A percentile compares a stretch with the other conserved stretches of the same genome.
Conservation (phyloP, 2,888 invertebrate genomes). For the Mythimna ferrago region DNA sequence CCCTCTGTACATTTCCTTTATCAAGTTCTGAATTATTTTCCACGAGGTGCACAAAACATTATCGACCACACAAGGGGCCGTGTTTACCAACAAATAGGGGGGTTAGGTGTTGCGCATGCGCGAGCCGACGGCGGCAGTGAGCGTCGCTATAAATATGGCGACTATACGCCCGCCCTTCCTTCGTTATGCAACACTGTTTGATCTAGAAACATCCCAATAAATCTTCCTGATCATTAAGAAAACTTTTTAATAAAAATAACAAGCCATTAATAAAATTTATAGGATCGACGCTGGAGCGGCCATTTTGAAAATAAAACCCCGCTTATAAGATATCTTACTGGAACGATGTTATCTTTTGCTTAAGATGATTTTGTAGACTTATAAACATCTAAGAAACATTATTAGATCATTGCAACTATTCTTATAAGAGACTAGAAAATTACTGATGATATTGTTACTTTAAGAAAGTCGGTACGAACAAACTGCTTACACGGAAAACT, state of each 20-base stretch:
- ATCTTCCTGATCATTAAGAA: conserved; percentile 66
- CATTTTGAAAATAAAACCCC: conserved; percentile 63
- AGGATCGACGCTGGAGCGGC: conserved; percentile 27
- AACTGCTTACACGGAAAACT: background rate
- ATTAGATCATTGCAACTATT: conserved; percentile 26
- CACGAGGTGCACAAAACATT: conserved; percentile 74
- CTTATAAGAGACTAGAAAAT: conserved; percentile 28
- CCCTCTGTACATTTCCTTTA: conserved; percentile 63
- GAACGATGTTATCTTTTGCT: conserved; percentile 35
- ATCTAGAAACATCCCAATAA: conserved; percentile 79
- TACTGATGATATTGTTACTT: too few species aligned
- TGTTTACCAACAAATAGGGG: conserved; percentile 80
- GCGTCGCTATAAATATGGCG: conserved; percentile 75
- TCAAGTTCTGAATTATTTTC: conserved; percentile 69
- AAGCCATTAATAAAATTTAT: conserved; percentile 59
- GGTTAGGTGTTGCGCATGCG: conserved; percentile 73
- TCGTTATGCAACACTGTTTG: conserved; percentile 83
- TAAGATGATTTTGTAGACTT: conserved; percentile 28
- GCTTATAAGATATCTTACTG: conserved; percentile 55
- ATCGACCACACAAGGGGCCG: conserved; percentile 76
- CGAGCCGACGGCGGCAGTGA: conserved; percentile 61
- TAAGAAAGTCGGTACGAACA: background rate
- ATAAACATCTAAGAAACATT: conserved; percentile 44
- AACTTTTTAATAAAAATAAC: conserved; percentile 67
- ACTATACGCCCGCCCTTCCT: conserved; percentile 74